Percentiles rank a stretch among this genome's conserved stretches.
phyloP scores from a whole-genome alignment of 30 jellyfish, hydroid and myxozoan species.

The Hydractinia echinata region DNA sequence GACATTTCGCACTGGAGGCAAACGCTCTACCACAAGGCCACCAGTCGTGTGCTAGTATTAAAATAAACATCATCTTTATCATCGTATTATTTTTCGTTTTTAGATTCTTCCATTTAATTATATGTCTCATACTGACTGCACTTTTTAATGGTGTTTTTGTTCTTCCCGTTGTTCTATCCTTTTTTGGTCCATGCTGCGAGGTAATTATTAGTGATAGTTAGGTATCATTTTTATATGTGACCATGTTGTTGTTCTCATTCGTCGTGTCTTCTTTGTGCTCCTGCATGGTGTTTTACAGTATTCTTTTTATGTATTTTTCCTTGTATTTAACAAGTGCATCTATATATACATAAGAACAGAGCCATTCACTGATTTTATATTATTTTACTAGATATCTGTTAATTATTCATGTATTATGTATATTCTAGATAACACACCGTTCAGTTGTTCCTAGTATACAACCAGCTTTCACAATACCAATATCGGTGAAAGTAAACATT shows the following conservation, averaged over 20 bases:
- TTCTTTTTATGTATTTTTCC: too few species aligned
- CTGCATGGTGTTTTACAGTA: too few species aligned
- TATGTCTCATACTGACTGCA: conserved; percentile 66
- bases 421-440: conserved; percentile 10
- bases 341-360: too few species aligned
- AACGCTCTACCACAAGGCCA: neutral
- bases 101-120: conserved; percentile 70
- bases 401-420: neutral
- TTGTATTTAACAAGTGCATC: too few species aligned
- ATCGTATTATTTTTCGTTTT: conserved; percentile 25
- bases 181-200: conserved; percentile 97
- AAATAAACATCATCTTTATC: neutral
- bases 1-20: too few species aligned
- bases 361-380: too few species aligned
- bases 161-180: conserved; percentile 70
- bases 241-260: too few species aligned
- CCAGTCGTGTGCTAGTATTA: neutral
- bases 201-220: conserved; percentile 18
- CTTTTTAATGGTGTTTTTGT: conserved; percentile 68
- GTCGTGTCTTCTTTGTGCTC: too few species aligned
- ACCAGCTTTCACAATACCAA: conserved; percentile 18
- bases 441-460: neutral
- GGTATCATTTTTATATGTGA: too few species aligned
- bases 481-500: conserved; percentile 14
- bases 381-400: neutral